Base-by-base conservation (phyloP, 2,113 vertebrate species). In the Gasterosteus nipponicus region DNA sequence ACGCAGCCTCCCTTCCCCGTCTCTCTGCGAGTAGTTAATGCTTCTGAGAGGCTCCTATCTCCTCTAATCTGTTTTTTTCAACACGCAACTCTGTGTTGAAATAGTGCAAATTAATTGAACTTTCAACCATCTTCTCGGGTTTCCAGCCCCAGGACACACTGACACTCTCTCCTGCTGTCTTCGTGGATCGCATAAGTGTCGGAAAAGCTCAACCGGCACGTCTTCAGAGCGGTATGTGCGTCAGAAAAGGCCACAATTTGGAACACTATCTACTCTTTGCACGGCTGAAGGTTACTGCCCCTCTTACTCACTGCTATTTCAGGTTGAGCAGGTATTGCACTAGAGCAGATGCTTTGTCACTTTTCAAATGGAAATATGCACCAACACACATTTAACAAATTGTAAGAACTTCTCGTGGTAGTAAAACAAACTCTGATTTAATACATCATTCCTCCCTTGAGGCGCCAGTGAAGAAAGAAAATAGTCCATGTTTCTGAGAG, bases 21-120 rank as follows among this genome's bases (percentile, higher is more conserved):
- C 78, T 86, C 74, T 79, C 78, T 80, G 57, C 75, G 62, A 87
- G 83, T 80, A 67, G 12, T 69, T 79, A 78, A 86, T 75, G 79
- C 76, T 77, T 85, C 39, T 73, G 39, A 81, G 82, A 77, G 56
- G 65, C 74, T 80, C 56, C 65, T 67, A 49, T 84, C 75, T 84
- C 22, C 2, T 71, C 64, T 84, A 61, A 80, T 81, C 54, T 16
- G 15, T 60, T 75, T 80, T 51, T 64, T 58, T 64, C 73, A 68
- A 49, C 44, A 67, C 53, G 15, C 3, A 66, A 19, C n/a, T 18
- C 47, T 5, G 15, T 31, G 22, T 16, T 10, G 26, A 16, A 62
- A 58, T 9, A 67, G 7, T 18, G 33, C 10, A 10, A 51, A 57
- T 18, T 10, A 19, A 63, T 46, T 56, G 7, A 41, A 47, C 59